Percentiles rank a stretch among this genome's conserved stretches.
These are phyloP conservation scores for Aricia agestis DNA, from an alignment of 1,140 invertebrate genomes.

Conservation along the genomic window DNA sequence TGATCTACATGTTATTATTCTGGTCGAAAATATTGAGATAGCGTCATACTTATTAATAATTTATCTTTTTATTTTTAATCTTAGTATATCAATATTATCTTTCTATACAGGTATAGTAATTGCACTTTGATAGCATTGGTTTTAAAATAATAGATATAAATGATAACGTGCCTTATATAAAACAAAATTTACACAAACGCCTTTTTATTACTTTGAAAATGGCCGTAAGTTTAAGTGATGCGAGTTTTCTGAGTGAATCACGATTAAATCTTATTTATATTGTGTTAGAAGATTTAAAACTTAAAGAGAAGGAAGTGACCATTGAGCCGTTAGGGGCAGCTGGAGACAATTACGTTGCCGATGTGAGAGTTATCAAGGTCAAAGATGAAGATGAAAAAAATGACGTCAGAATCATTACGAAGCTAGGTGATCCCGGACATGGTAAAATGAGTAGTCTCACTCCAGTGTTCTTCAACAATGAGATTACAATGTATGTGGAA, in stretches of 20 bases:
- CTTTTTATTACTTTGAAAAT: background rate
- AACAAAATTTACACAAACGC: background rate
- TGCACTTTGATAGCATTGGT: too few species aligned
- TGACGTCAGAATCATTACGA: slow-evolving; percentile 5
- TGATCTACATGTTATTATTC: too few species aligned
- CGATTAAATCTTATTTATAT: background rate
- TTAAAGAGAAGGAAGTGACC: background rate
- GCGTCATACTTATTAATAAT: too few species aligned
- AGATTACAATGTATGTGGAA: slow-evolving; percentile 13
- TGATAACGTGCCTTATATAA: background rate
- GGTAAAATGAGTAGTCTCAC: background rate
- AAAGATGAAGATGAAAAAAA: background rate
- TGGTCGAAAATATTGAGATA: too few species aligned
- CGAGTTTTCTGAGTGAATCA: background rate
- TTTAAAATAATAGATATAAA: background rate
- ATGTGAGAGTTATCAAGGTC: slow-evolving; percentile 17
- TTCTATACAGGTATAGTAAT: too few species aligned
- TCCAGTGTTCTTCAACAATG: slow-evolving; percentile 16
- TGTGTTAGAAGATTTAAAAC: slow-evolving; percentile 18
- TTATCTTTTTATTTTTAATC: too few species aligned
- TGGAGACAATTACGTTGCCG: slow-evolving; percentile 17
- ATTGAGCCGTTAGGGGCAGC: slow-evolving; percentile 15
- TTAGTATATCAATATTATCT: too few species aligned
- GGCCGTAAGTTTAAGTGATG: background rate
- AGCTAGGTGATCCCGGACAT: background rate